phyloP scores from a whole-genome alignment of 2,888 invertebrate genomes.

The Lithosia quadra region DNA sequence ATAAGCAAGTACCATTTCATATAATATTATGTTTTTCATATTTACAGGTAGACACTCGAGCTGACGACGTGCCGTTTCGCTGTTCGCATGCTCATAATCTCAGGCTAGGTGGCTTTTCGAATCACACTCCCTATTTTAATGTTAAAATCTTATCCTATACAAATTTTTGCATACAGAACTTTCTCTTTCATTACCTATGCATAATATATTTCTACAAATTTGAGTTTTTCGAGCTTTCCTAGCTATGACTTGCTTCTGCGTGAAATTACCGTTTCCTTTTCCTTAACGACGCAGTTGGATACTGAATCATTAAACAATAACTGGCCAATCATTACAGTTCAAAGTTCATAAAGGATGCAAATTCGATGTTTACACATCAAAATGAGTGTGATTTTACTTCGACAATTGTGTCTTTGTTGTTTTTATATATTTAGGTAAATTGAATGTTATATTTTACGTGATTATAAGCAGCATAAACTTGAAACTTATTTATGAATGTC shows the following conservation, averaged over 20 bases:
- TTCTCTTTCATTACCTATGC: conserved; percentile 46
- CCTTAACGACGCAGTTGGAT: conserved; percentile 22
- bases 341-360: conserved; percentile 21
- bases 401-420: conserved; percentile 42
- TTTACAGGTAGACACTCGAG: conserved; percentile 73
- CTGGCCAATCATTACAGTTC: conserved; percentile 29
- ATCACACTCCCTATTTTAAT: conserved; percentile 49
- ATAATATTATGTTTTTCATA: conserved; percentile 12
- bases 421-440: conserved; percentile 52
- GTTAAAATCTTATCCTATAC: conserved; percentile 39
- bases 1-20: not conserved
- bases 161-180: conserved; percentile 45
- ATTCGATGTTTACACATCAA: conserved; percentile 26
- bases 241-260: conserved; percentile 43
- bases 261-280: conserved; percentile 38
- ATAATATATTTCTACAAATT: conserved; percentile 52
- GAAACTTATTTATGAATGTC: conserved; percentile 42
- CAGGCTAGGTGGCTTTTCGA: conserved; percentile 63
- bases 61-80: conserved; percentile 46
- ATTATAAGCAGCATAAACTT: conserved; percentile 39
- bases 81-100: conserved; percentile 65
- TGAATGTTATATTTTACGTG: conserved; percentile 50
- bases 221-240: conserved; percentile 57
- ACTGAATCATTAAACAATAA: conserved; percentile 1
- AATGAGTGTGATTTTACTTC: conserved; percentile 31